These are phyloP conservation scores for Phalacrocorax pelagicus DNA, from an alignment of 2,113 vertebrate genomes.

Conservation along the genomic window DNA sequence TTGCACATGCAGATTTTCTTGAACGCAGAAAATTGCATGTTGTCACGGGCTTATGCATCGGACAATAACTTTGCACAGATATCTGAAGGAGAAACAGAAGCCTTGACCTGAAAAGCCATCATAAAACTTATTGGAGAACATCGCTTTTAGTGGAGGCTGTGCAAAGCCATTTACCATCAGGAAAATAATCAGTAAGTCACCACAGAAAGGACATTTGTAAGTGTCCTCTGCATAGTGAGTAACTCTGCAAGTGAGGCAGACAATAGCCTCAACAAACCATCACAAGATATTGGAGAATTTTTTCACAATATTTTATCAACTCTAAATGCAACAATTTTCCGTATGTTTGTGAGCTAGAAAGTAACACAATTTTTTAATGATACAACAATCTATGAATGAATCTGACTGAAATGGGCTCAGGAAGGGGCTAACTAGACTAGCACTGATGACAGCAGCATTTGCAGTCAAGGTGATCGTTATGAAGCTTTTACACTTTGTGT, in stretches of 20 bases:
- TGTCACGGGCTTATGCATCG: neutral
- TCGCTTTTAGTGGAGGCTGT: neutral
- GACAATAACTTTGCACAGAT: neutral
- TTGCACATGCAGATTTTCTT: too few relatives aligned
- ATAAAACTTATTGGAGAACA: neutral
- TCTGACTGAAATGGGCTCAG: neutral
- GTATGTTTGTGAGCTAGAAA: neutral
- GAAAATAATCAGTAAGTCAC: conserved; percentile 1
- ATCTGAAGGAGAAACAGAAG: neutral
- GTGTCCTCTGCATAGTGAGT: neutral
- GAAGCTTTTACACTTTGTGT: neutral
- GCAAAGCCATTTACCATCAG: neutral
- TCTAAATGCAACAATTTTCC: neutral
- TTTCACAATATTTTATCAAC: neutral
- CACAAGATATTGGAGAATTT: neutral
- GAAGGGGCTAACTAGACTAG: neutral
- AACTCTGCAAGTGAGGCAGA: neutral
- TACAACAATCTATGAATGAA: neutral
- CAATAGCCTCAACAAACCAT: neutral
- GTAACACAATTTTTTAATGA: neutral
- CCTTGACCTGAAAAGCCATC: neutral
- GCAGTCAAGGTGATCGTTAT: neutral
- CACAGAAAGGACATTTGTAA: neutral
- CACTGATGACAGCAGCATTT: neutral
- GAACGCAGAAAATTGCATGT: neutral